Evolutionary conservation across 2,888 invertebrate species (phyloP), one percentile per base, ranked within the genome.

Genomic region (Drosophila prostipennis): DNA sequence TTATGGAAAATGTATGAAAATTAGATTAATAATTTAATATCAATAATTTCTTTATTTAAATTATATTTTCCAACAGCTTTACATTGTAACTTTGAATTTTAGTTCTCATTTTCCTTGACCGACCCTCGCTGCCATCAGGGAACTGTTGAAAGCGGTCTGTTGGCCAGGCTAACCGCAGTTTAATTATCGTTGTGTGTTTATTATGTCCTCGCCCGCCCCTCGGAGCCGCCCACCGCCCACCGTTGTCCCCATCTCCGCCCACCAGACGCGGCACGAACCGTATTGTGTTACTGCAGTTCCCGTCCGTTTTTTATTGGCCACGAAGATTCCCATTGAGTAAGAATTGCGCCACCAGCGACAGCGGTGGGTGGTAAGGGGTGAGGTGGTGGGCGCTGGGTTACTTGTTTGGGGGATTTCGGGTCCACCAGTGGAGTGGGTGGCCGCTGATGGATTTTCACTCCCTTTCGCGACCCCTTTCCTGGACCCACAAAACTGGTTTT

Each of bases 151-250:
- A 69, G 58, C 69, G 52, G 34, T 42, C 43, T 36, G 58, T 11
- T 51, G 43, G 58, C 37, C 67, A 23, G 46, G 26, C 42, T 58
- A 40, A 51, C 43, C 51, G 36, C 48, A 26, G 65, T 56, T 72
- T 73, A 64, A 73, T 73, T 73, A 72, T 65, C 58, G 49, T 64
- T 52, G 57, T 55, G 54, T 72, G 65, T 65, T 65, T 64, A 59
- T 65, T 48, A 73, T 73, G 52, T 73, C 43, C 51, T 57, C 48
- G 56, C 10, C 57, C 51, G 46, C 64, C 49, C 58, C 40, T 34
- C 16, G 56, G 10, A 3, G 4, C 14, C 26, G 46, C 55, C 55
- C 26, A 34, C 37, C 26, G 36, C 32, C 55, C 57, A 67, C 68
- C 48, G 46, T 3, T 34, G 34, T 34, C 34, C 43, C 43, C 54